A percentile compares a stretch with the other conserved stretches of the same genome.
These are phyloP conservation scores for Tubulanus polymorphus DNA, from an alignment of 2,888 invertebrate genomes.

Conservation along the genomic window DNA sequence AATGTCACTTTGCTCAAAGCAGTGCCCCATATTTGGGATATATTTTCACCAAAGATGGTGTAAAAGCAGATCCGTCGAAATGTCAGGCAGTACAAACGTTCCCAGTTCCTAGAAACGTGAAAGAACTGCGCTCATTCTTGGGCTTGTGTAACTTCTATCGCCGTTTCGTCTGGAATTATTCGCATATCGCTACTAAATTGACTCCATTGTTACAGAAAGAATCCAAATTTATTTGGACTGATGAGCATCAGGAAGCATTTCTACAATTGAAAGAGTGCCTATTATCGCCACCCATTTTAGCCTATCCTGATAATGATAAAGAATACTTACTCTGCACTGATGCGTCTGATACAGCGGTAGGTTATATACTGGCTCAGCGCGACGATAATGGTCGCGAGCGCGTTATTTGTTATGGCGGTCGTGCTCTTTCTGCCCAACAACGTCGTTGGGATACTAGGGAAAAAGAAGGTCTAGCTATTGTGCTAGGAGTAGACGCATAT, in stretches of 20 bases:
- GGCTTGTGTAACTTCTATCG: conserved; percentile 43
- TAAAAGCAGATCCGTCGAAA: conserved; percentile 17
- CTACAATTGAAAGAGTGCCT: conserved; percentile 30
- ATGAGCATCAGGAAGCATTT: conserved; percentile 34
- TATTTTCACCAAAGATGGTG: conserved; percentile 18
- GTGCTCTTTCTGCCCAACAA: conserved; percentile 16
- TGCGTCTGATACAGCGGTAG: conserved; percentile 21
- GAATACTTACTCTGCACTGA: conserved; percentile 20
- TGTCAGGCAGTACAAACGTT: conserved; percentile 8
- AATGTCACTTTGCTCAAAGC: conserved; percentile 21
- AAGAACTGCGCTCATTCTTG: conserved; percentile 14
- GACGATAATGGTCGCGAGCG: conserved; percentile 13
- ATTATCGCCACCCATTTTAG: conserved; percentile 21
- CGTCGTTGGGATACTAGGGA: conserved; percentile 18
- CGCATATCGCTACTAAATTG: conserved; percentile 32
- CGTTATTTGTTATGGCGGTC: conserved; percentile 21
- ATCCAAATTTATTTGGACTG: conserved; percentile 30
- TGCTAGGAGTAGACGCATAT: conserved; percentile 21
- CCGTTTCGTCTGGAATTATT: conserved; percentile 38
- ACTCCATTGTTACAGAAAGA: conserved; percentile 34
- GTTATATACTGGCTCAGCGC: conserved; percentile 22
- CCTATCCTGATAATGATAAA: conserved; percentile 20
- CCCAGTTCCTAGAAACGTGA: conserved; percentile 15
- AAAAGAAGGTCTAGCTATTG: conserved; percentile 20
- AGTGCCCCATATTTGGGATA: conserved; percentile 22